phyloP scores from a whole-genome alignment of 2,888 invertebrate species.

The Girardia tigrina region DNA sequence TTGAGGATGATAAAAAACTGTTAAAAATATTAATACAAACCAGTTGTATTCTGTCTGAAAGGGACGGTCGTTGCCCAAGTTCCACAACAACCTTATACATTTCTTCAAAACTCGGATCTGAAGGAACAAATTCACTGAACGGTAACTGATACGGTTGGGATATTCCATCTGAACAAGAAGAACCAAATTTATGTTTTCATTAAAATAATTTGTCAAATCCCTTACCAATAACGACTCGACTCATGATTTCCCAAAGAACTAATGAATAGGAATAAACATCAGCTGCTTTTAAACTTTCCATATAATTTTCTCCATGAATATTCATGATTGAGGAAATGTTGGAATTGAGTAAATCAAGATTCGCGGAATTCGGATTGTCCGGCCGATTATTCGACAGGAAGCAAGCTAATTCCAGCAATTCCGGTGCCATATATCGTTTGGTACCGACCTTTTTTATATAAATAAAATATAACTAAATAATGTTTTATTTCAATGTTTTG shows the following conservation, averaged over 20 bases:
- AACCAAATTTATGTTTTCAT: too few species aligned
- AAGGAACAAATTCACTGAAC: conserved; percentile 46
- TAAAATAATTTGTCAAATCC: too few species aligned
- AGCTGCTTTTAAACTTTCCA: conserved; percentile 27
- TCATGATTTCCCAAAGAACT: conserved; percentile 83
- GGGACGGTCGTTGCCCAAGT: neutral
- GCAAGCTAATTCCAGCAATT: conserved; percentile 66
- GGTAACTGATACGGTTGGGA: conserved; percentile 47
- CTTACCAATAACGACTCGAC: conserved; percentile 46
- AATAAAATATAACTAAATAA: too few species aligned
- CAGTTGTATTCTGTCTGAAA: neutral
- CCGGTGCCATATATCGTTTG: conserved; percentile 81
- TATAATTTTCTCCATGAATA: conserved; percentile 14
- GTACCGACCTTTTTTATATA: conserved; percentile 77
- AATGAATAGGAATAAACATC: conserved; percentile 94
- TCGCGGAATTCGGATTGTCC: conserved; percentile 68
- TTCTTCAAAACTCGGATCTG: conserved; percentile 48
- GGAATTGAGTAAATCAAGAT: conserved; percentile 76
- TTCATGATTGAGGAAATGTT: neutral
- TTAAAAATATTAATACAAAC: neutral
- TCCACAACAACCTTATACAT: neutral
- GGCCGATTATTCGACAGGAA: conserved; percentile 38
- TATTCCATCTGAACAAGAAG: conserved; percentile 42
- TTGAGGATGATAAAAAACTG: too few species aligned
- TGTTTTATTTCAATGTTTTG: too few species aligned